phyloP scores from a whole-genome alignment of 2,113 vertebrate species.

The Chloropsis cyanopogon region DNA sequence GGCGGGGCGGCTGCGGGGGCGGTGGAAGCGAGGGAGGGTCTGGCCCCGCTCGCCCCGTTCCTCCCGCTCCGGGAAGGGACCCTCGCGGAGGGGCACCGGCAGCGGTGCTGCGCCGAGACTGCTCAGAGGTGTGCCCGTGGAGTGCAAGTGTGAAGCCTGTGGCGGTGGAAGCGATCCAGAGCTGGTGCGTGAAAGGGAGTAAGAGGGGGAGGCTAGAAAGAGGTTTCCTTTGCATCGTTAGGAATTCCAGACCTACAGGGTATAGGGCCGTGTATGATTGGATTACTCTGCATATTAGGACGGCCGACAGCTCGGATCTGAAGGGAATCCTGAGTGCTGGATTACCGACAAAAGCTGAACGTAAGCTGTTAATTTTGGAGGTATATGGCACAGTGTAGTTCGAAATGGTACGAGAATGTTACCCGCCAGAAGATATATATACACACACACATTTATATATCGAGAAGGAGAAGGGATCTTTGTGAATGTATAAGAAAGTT shows the following conservation, averaged over 20 bases:
- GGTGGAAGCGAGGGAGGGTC: not conserved
- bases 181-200: not conserved
- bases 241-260: not conserved
- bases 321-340: not conserved
- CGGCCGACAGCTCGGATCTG: not conserved
- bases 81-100: not conserved
- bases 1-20: not conserved
- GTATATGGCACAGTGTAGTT: not conserved
- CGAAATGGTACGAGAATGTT: not conserved
- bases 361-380: not conserved
- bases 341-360: not conserved
- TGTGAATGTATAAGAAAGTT: not conserved
- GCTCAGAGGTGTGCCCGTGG: not conserved
- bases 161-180: not conserved
- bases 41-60: no score
- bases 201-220: not conserved
- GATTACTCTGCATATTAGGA: not conserved
- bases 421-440: not conserved
- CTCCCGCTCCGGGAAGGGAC: not conserved
- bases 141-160: not conserved
- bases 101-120: not conserved
- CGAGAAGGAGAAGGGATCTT: not conserved
- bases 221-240: not conserved
- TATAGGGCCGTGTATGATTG: not conserved
- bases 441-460: accelerated